phyloP scores from a whole-genome alignment of 1,140 invertebrate species.

The Globodera ellingtonae region DNA sequence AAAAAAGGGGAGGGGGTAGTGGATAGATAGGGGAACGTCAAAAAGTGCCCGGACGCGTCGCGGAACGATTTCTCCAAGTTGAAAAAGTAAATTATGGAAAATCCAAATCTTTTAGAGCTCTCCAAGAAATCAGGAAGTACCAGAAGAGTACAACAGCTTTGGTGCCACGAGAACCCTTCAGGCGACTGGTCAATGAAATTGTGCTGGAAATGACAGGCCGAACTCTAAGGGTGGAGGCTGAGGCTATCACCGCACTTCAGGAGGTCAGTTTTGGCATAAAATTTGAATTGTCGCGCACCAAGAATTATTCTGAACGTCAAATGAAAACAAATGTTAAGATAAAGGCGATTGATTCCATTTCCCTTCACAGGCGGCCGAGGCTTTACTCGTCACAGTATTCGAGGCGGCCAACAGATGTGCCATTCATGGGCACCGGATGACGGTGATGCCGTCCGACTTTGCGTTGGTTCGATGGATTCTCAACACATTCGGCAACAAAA shows the following conservation, averaged over 20 bases:
- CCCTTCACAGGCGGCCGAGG: conserved; percentile 41
- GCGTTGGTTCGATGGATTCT: conserved; percentile 39
- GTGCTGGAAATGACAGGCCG: conserved; percentile 9
- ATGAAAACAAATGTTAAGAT: too few relatives aligned
- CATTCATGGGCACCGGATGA: conserved; percentile 42
- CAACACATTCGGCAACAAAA: conserved; percentile 3
- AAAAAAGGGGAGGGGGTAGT: too few relatives aligned
- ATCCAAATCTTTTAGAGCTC: conserved; percentile 8
- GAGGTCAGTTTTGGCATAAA: conserved; percentile 28
- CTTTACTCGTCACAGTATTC: conserved; percentile 39
- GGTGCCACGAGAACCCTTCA: conserved; percentile 27
- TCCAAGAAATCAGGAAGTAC: conserved; percentile 43
- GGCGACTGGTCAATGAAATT: conserved; percentile 31
- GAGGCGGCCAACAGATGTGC: conserved; percentile 44
- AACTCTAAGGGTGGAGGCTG: conserved; percentile 18
- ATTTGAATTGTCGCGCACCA: too few relatives aligned
- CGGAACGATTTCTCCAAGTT: too few relatives aligned
- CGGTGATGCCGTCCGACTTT: conserved; percentile 45
- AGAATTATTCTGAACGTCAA: too few relatives aligned
- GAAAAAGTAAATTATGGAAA: too few relatives aligned
- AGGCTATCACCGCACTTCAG: conserved; percentile 44
- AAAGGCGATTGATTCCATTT: neutral
- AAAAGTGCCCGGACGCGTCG: too few relatives aligned
- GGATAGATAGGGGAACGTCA: too few relatives aligned
- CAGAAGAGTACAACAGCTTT: conserved; percentile 34